Percentiles rank a stretch among this genome's conserved stretches.
These are phyloP conservation scores for Drosophila pachea DNA, from an alignment of 1,140 invertebrate species.

Conservation along the genomic window DNA sequence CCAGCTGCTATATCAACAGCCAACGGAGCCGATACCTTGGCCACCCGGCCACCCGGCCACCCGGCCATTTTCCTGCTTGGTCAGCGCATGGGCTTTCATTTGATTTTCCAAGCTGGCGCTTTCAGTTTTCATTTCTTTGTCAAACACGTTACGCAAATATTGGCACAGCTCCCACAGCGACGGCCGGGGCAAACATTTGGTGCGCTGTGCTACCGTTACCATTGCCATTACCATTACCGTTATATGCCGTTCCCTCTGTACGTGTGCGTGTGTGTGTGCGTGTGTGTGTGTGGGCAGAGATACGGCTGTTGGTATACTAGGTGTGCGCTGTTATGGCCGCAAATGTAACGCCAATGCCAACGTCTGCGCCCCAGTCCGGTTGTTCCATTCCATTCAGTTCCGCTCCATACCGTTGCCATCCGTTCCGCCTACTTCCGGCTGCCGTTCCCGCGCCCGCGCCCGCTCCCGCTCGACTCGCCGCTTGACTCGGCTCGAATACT, in stretches of 20 bases:
- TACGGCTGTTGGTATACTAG: background rate
- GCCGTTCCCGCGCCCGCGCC: no score
- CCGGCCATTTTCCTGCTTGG: constrained; percentile 5
- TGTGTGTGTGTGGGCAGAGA: background rate
- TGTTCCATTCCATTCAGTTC: constrained; percentile 2
- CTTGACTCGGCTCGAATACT: background rate
- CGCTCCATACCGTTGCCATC: background rate
- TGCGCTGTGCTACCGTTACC: constrained; percentile 51
- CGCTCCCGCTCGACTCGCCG: background rate
- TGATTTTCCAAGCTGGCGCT: constrained; percentile 77
- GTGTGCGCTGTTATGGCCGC: constrained; percentile 7
- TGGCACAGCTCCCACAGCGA: constrained; percentile 72
- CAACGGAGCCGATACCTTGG: no score
- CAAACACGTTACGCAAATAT: constrained; percentile 78
- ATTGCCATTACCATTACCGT: constrained; percentile 50
- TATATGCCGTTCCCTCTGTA: constrained; percentile 20
- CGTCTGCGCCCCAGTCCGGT: background rate
- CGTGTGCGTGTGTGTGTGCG: background rate
- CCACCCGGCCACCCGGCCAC: background rate
- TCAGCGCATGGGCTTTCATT: constrained; percentile 50
- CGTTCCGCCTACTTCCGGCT: constrained; percentile 12
- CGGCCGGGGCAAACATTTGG: constrained; percentile 65
- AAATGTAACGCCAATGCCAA: constrained; percentile 13
- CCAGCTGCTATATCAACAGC: background rate
- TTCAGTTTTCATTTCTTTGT: constrained; percentile 77